Evolutionary conservation across 2,113 vertebrate species (phyloP), one percentile per base, ranked within the genome.

Genomic region (Lampris megalopsis): DNA sequence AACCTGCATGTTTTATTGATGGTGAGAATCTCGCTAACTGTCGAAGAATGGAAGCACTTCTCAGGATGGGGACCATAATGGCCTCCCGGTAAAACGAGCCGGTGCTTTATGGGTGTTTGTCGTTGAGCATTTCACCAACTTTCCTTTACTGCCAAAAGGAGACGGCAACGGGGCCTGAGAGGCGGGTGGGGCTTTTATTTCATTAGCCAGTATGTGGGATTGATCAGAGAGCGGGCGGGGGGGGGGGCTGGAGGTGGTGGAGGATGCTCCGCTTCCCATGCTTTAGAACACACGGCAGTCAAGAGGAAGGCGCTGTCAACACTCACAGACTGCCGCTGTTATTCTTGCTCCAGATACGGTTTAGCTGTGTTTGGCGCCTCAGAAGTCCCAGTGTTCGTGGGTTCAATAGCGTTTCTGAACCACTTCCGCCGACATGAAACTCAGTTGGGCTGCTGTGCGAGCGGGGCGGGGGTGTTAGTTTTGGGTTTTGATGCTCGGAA

Each of bases 1-100:
- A 88, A 83, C 83, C 85, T 88, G 82, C 80, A 92, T 92, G 90
- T 92, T 93, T 94, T 92, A 92, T 89, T 88, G 89, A 92, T 93
- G 91, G 91, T 89, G 75, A 80, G 80, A 88, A 77, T 82, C 88
- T 85, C 81, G 66, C 87, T 87, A 88, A 86, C 88, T 89, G 80
- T 86, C 83, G 83, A 81, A 84, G 88, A 92, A 80, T 79, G 85
- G 86, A 90, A 90, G 89, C 86, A 84, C 63, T 83, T 88, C 86
- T 86, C 79, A 78, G 80, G 76, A 85, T 84, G 86, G 68, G 68
- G 9, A 77, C 78, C 73, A 65, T 92, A 90, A 93, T 90, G 83
- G 90, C 84, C 75, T 88, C 84, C 87, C 89, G 81, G 89, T 88
- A 87, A 91, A 91, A 88, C 80, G 80, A 91, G 84, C 79, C 68